Percentiles rank a stretch among this genome's conserved stretches.
phyloP scores from a whole-genome alignment of 2,797 vertebrate genomes.

The Botia kubotai region DNA sequence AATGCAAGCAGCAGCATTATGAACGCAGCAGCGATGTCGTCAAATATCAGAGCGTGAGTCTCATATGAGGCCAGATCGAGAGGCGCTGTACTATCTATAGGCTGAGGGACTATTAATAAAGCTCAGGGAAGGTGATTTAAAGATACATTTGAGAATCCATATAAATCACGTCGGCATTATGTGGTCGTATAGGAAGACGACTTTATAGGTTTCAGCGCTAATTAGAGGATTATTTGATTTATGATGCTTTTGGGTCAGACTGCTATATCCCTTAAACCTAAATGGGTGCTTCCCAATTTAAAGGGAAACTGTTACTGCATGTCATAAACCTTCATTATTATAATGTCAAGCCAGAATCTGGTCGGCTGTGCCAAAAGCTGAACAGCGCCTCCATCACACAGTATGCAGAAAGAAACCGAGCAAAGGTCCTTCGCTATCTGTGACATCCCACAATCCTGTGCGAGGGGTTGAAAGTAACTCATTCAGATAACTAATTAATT shows the following conservation, averaged over 20 bases:
- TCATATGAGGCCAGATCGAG: constrained; percentile 38
- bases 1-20: constrained; percentile 30
- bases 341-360: neutral
- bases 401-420: neutral
- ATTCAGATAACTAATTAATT: too few species aligned
- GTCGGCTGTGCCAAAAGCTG: neutral
- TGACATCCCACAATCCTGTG: neutral
- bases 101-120: constrained; percentile 36
- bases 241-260: constrained; percentile 12
- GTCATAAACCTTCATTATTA: constrained; percentile 13
- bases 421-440: too few species aligned
- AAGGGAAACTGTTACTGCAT: constrained; percentile 5
- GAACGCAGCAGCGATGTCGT: constrained; percentile 33
- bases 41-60: constrained; percentile 53
- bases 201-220: constrained; percentile 34
- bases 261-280: neutral
- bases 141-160: constrained; percentile 20
- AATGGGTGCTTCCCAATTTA: constrained; percentile 31
- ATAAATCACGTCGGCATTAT: constrained; percentile 43
- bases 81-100: constrained; percentile 45
- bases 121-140: constrained; percentile 3
- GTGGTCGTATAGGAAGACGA: constrained; percentile 7
- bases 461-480: neutral
- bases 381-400: neutral
- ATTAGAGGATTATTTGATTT: constrained; percentile 23